Evolutionary conservation across 2,888 invertebrate genomes (phyloP).

Genomic region (Ectobius pallidus): DNA sequence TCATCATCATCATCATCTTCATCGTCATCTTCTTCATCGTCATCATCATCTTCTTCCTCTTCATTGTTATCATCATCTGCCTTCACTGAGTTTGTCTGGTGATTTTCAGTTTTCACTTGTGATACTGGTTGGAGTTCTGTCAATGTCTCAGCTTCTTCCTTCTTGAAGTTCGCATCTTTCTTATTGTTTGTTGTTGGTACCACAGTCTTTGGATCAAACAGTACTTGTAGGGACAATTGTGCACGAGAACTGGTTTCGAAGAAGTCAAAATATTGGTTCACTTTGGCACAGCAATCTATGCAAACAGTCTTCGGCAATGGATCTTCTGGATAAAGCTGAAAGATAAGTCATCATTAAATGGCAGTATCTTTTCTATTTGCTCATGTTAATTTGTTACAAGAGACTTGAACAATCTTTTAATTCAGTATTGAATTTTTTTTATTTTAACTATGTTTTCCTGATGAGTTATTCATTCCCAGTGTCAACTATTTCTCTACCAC

Average conservation of each 20-base stretch:
- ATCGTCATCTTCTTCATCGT: conserved; percentile 10
- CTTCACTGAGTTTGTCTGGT: neutral
- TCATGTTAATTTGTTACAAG: too few relatives aligned
- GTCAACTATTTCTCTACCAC: too few relatives aligned
- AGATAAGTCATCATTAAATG: neutral
- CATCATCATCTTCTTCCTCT: conserved; percentile 32
- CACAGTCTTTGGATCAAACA: conserved; percentile 45
- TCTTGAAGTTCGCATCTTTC: conserved; percentile 33
- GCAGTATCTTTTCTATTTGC: neutral
- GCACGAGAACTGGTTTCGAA: conserved; percentile 48
- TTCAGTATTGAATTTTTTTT: too few relatives aligned
- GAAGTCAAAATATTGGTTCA: conserved; percentile 49
- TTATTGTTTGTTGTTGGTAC: too few relatives aligned
- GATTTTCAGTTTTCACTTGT: neutral
- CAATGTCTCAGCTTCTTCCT: conserved; percentile 33
- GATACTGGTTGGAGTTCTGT: neutral
- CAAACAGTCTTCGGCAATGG: conserved; percentile 49
- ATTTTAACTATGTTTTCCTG: too few relatives aligned
- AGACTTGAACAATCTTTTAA: too few relatives aligned
- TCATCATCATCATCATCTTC: conserved; percentile 33
- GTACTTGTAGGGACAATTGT: conserved; percentile 47
- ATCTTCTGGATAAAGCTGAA: conserved; percentile 49
- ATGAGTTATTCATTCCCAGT: too few relatives aligned
- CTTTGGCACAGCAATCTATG: conserved; percentile 47
- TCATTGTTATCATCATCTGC: conserved; percentile 30